phyloP scores from a whole-genome alignment of 2,113 vertebrate species.

The Atrichornis clamosus region DNA sequence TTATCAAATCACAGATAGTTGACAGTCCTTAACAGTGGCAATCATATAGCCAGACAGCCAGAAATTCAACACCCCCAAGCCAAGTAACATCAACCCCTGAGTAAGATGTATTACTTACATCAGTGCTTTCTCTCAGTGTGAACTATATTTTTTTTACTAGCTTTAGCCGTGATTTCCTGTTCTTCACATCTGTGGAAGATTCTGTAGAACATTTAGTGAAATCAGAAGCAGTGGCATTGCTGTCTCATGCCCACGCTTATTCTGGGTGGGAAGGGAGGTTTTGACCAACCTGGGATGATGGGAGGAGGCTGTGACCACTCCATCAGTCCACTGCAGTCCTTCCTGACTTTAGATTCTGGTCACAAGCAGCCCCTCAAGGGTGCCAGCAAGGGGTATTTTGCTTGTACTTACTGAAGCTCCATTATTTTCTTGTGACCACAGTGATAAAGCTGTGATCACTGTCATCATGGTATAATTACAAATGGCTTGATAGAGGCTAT shows the following conservation, averaged over 20 bases:
- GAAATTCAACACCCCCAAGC: background rate
- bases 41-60: background rate
- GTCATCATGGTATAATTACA: conserved; percentile 47
- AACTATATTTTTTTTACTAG: background rate
- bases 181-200: background rate
- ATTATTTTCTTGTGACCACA: conserved; percentile 53
- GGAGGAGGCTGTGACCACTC: background rate
- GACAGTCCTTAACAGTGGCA: background rate
- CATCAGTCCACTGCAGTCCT: background rate
- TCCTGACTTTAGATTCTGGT: conserved; percentile 26
- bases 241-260: background rate
- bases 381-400: conserved; percentile 15
- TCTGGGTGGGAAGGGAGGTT: background rate
- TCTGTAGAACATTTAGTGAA: background rate
- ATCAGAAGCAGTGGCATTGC: background rate
- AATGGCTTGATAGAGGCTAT: background rate
- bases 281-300: background rate
- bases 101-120: background rate
- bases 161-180: background rate
- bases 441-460: conserved; percentile 47
- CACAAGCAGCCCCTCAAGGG: conserved; percentile 26
- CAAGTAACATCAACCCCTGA: background rate
- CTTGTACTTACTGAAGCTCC: conserved; percentile 28
- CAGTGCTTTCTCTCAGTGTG: background rate
- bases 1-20: conserved; percentile 11